Evolutionary conservation across 2,113 vertebrate genomes (phyloP).

Genomic region (Colinus virginianus): DNA sequence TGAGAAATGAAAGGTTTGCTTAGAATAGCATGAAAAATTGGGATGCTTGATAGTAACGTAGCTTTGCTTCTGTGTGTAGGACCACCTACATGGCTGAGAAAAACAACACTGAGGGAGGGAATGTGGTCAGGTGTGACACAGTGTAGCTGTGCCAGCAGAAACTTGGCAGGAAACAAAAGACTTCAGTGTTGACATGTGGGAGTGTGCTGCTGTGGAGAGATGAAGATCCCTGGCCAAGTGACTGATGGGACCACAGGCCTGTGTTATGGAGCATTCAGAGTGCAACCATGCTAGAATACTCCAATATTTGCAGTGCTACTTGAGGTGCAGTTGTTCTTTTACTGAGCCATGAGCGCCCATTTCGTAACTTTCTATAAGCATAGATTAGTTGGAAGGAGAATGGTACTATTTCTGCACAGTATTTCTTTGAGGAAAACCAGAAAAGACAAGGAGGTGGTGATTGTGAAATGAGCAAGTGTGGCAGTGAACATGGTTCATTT

Average conservation of each 20-base stretch:
- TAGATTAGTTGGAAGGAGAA: background rate
- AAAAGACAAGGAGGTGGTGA: background rate
- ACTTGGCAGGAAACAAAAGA: fast-evolving
- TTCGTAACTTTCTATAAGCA: background rate
- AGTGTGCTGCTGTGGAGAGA: background rate
- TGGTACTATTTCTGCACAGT: background rate
- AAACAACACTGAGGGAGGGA: fast-evolving
- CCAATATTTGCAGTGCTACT: background rate
- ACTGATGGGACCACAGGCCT: fast-evolving
- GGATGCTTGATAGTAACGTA: background rate
- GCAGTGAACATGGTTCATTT: fast-evolving
- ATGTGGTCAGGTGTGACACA: background rate
- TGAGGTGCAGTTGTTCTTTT: background rate
- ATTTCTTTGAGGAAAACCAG: background rate
- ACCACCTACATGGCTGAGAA: background rate
- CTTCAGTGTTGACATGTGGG: background rate
- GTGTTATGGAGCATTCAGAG: fast-evolving
- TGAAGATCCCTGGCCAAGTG: background rate
- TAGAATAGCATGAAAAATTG: background rate
- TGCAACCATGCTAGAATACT: background rate
- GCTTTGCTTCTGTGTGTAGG: background rate
- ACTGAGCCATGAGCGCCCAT: background rate
- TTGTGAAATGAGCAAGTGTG: background rate
- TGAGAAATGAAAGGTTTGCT: background rate
- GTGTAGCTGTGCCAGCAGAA: background rate